These are phyloP conservation scores for Macropis europaea DNA, from an alignment of 2,888 invertebrate genomes.

Conservation along the genomic window DNA sequence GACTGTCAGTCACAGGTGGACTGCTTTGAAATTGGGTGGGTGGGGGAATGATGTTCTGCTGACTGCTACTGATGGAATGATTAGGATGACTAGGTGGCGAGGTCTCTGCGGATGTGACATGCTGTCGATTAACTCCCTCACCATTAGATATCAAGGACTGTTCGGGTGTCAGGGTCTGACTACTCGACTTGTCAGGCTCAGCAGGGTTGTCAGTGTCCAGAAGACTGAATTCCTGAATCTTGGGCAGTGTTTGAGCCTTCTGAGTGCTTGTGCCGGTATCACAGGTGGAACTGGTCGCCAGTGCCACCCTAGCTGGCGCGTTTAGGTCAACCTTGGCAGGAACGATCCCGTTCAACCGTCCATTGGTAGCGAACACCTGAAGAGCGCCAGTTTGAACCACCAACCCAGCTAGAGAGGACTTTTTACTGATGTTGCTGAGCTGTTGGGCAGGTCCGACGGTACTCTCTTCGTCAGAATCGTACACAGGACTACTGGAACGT, in stretches of 20 bases:
- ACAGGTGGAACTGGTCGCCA: slow-evolving; percentile 72
- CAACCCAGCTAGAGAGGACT: slow-evolving; percentile 86
- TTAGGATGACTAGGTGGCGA: slow-evolving; percentile 66
- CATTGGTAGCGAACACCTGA: slow-evolving; percentile 75
- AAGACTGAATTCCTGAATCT: slow-evolving; percentile 85
- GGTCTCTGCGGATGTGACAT: slow-evolving; percentile 57
- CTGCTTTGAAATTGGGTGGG: slow-evolving; percentile 88
- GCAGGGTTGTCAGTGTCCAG: slow-evolving; percentile 83
- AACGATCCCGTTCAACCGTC: slow-evolving; percentile 72
- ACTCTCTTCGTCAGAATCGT: slow-evolving; percentile 96
- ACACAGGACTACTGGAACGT: slow-evolving; percentile 95
- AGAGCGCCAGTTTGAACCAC: slow-evolving; percentile 85
- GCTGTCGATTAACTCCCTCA: slow-evolving; percentile 38
- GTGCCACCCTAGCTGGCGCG: slow-evolving; percentile 55
- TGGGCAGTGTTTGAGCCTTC: slow-evolving; percentile 81
- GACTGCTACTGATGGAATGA: slow-evolving; percentile 60
- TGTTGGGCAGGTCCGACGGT: slow-evolving; percentile 80
- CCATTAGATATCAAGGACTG: slow-evolving; percentile 69
- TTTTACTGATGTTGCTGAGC: slow-evolving; percentile 81
- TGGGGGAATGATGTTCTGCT: slow-evolving; percentile 87
- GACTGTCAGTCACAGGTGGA: slow-evolving; percentile 84
- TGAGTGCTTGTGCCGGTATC: slow-evolving; percentile 59
- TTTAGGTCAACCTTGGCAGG: slow-evolving; percentile 68
- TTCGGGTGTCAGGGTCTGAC: slow-evolving; percentile 78
- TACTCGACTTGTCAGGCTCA: slow-evolving; percentile 77